Evolutionary conservation across 2,797 vertebrate species (phyloP).

Genomic region (Sparidentex hasta): DNA sequence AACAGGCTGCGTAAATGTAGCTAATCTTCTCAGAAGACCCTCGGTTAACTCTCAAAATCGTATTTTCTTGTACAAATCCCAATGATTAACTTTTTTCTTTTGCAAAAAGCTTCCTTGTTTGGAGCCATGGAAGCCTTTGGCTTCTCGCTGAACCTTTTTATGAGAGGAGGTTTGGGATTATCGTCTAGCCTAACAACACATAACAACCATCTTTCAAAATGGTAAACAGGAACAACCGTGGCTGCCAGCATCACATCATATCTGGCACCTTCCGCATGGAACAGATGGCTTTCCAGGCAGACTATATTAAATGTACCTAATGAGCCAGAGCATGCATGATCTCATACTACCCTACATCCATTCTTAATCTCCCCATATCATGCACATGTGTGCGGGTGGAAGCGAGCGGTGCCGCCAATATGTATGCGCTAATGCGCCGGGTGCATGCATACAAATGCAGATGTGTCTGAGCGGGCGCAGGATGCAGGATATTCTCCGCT

Average conservation of each 20-base stretch:
- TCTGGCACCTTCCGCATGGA: constrained; percentile 75
- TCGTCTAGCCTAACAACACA: constrained; percentile 37
- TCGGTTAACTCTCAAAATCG: background rate
- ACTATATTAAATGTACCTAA: constrained; percentile 82
- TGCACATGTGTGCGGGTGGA: constrained; percentile 50
- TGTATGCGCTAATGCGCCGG: constrained; percentile 25
- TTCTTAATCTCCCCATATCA: constrained; percentile 72
- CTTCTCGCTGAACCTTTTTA: constrained; percentile 29
- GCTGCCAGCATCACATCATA: constrained; percentile 78
- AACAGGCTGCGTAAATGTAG: too few species aligned
- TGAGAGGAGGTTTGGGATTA: constrained; percentile 19
- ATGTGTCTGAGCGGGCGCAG: constrained; percentile 62
- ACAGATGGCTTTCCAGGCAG: constrained; percentile 82
- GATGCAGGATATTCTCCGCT: constrained; percentile 67
- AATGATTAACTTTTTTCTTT: background rate
- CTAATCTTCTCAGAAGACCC: background rate
- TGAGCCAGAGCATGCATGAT: constrained; percentile 79
- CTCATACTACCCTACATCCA: constrained; percentile 82
- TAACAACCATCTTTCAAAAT: constrained; percentile 60
- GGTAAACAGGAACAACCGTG: constrained; percentile 69
- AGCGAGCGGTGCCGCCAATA: constrained; percentile 18
- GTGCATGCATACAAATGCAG: constrained; percentile 65
- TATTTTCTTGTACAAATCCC: background rate
- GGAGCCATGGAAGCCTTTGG: background rate
- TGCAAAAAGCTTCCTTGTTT: background rate